Evolutionary conservation across 2,113 vertebrate species (phyloP).

Genomic region (Hoplias malabaricus): DNA sequence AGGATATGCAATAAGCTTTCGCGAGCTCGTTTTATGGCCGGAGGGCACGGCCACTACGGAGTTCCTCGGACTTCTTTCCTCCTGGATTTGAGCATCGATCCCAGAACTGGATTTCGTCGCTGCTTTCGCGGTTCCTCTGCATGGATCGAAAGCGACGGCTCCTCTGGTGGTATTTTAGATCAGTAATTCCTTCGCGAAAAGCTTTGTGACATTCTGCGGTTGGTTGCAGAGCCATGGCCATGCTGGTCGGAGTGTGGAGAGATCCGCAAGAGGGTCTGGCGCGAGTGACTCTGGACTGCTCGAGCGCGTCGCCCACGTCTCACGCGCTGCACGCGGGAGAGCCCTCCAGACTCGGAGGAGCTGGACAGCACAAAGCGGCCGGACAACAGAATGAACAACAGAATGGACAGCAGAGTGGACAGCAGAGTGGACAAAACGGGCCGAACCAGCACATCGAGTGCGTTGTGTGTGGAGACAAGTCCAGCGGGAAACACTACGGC

Average conservation of each 20-base stretch:
- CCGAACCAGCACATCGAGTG: slow-evolving; percentile 88
- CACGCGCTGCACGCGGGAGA: slow-evolving; percentile 83
- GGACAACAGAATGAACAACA: too few relatives aligned
- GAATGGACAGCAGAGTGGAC: too few relatives aligned
- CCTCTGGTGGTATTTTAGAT: background rate
- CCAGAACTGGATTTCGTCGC: background rate
- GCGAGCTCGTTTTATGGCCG: background rate
- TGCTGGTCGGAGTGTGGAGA: slow-evolving; percentile 89
- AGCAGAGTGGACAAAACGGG: slow-evolving; percentile 40
- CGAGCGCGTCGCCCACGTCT: slow-evolving; percentile 76
- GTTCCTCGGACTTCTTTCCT: background rate
- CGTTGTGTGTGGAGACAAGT: slow-evolving; percentile 95
- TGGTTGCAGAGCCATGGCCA: slow-evolving; percentile 83
- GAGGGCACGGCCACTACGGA: background rate
- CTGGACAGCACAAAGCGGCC: slow-evolving; percentile 77
- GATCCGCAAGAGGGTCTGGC: slow-evolving; percentile 87
- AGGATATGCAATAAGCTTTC: background rate
- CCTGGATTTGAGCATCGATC: background rate
- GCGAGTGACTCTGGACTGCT: slow-evolving; percentile 78
- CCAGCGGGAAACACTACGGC: slow-evolving; percentile 96
- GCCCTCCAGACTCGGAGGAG: slow-evolving; percentile 77
- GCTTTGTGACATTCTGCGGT: slow-evolving; percentile 25
- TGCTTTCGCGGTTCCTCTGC: background rate
- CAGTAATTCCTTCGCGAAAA: background rate
- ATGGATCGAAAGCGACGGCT: slow-evolving; percentile 22